phyloP scores from a whole-genome alignment of 1,140 invertebrate species.

The Ylistrum balloti region DNA sequence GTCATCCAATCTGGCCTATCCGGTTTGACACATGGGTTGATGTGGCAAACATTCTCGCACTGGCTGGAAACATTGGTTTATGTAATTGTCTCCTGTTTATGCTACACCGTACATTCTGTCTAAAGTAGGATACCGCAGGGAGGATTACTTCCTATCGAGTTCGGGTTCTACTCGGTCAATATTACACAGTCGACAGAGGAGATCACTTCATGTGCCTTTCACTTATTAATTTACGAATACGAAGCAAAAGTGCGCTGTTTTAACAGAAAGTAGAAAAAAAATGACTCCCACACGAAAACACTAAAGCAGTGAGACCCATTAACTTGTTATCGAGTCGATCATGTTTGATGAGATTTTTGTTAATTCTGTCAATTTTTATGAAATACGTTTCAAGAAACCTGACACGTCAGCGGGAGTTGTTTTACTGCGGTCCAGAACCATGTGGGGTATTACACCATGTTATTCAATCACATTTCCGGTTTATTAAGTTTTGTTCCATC shows the following conservation, averaged over 20 bases:
- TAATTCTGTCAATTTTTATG: neutral
- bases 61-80: neutral
- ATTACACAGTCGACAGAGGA: neutral
- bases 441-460: neutral
- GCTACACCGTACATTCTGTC: neutral
- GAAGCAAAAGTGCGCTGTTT: neutral
- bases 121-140: neutral
- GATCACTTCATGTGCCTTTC: neutral
- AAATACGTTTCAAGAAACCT: neutral
- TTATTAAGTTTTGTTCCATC: neutral
- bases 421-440: neutral
- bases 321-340: neutral
- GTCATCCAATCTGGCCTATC: neutral
- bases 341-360: slow-evolving; percentile 5
- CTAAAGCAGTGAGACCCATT: neutral
- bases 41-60: neutral
- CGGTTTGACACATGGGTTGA: neutral
- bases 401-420: neutral
- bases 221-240: neutral
- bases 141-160: neutral
- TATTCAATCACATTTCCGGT: neutral
- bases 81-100: neutral
- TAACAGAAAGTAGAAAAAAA: neutral
- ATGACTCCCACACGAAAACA: neutral
- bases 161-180: no score